Percentiles rank a stretch among this genome's conserved stretches.
Evolutionary conservation across 1,140 invertebrate species (phyloP).

Genomic region (Drosophila ogumai): DNA sequence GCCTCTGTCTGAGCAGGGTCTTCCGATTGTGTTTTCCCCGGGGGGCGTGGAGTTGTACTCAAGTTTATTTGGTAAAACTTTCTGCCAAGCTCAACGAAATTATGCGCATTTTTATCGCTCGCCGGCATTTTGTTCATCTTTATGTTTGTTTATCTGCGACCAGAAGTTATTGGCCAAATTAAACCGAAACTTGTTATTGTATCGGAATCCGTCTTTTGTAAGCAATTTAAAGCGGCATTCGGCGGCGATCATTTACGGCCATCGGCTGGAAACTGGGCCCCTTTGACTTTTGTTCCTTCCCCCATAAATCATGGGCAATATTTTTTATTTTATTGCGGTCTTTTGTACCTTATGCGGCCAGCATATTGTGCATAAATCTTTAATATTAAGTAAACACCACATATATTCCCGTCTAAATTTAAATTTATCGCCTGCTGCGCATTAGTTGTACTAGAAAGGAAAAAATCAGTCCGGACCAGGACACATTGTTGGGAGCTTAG

Average conservation of each 20-base stretch:
- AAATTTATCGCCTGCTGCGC: conserved; percentile 76
- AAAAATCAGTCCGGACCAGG: conserved; percentile 27
- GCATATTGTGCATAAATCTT: conserved; percentile 80
- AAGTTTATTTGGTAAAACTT: conserved; percentile 73
- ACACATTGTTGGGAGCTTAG: conserved; percentile 47
- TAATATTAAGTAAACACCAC: conserved; percentile 79
- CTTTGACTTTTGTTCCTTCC: conserved; percentile 16
- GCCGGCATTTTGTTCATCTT: conserved; percentile 53
- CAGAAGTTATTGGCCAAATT: conserved; percentile 64
- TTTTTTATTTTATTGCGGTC: conserved; percentile 75
- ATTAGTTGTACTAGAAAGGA: conserved; percentile 61
- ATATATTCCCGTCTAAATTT: conserved; percentile 68
- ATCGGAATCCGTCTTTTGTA: conserved; percentile 33
- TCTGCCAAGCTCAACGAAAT: conserved; percentile 62
- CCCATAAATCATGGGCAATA: conserved; percentile 55
- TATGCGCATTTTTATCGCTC: conserved; percentile 77
- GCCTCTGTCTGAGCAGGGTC: conserved; percentile 19
- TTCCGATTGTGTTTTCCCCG: conserved; percentile 29
- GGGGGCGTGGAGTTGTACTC: conserved; percentile 53
- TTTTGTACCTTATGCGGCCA: conserved; percentile 57
- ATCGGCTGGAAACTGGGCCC: conserved; percentile 8
- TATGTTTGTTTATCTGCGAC: conserved; percentile 67
- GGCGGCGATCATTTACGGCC: conserved; percentile 18
- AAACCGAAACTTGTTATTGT: conserved; percentile 50
- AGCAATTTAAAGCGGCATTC: conserved; percentile 56